These are phyloP conservation scores for Acleris laterana DNA, from an alignment of 2,888 invertebrate species.

Conservation along the genomic window DNA sequence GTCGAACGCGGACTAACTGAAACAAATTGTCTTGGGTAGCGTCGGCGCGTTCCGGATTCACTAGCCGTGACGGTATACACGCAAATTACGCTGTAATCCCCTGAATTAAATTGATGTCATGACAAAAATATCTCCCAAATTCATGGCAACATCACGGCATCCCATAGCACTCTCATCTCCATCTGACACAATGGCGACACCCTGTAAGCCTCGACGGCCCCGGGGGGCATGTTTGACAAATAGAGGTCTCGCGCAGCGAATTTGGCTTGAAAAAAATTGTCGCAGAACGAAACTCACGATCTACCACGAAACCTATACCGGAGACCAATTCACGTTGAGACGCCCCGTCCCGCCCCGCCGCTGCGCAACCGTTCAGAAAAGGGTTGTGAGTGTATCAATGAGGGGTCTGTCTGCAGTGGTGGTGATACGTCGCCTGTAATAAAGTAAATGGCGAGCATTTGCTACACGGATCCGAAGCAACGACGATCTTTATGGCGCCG, in stretches of 20 bases:
- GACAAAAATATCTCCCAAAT: slow-evolving; percentile 50
- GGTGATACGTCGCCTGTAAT: slow-evolving; percentile 70
- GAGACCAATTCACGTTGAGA: slow-evolving; percentile 53
- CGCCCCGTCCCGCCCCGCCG: slow-evolving; percentile 40
- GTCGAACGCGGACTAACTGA: slow-evolving; percentile 28
- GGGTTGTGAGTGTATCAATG: slow-evolving; percentile 43
- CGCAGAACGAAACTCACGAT: slow-evolving; percentile 61
- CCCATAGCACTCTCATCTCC: slow-evolving; percentile 50
- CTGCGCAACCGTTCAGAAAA: slow-evolving; percentile 37
- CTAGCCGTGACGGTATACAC: slow-evolving; percentile 4
- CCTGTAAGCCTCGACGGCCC: slow-evolving; percentile 50
- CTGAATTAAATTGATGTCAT: slow-evolving; percentile 54
- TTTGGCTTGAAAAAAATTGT: slow-evolving; percentile 72
- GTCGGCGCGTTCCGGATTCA: slow-evolving; percentile 15
- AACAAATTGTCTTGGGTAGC: slow-evolving; percentile 35
- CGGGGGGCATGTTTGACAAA: slow-evolving; percentile 71
- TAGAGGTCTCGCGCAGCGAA: slow-evolving; percentile 75
- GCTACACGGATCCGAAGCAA: slow-evolving; percentile 75
- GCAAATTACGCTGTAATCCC: slow-evolving; percentile 50
- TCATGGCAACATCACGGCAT: slow-evolving; percentile 49
- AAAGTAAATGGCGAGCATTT: slow-evolving; percentile 82
- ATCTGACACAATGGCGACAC: slow-evolving; percentile 51
- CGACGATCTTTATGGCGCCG: slow-evolving; percentile 76
- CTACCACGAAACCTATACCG: slow-evolving; percentile 61
- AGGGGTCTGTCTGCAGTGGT: slow-evolving; percentile 56